These are phyloP conservation scores for Porites divaricata DNA, from an alignment of 92 coral and sea anemone genomes.

Conservation along the genomic window DNA sequence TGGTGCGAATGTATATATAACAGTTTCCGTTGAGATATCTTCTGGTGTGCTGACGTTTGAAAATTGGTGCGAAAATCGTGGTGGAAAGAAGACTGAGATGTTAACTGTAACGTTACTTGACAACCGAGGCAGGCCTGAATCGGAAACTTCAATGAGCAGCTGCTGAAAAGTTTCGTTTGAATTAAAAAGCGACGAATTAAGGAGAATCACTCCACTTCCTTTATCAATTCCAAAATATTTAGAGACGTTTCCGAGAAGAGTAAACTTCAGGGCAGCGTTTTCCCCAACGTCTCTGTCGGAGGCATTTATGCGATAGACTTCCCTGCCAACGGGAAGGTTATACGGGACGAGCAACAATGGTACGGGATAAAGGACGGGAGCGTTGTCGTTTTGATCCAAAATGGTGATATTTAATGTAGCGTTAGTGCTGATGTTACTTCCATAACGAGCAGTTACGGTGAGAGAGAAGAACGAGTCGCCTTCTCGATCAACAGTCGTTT, in stretches of 20 bases:
- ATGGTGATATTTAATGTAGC: constrained; percentile 54
- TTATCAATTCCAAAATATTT: constrained; percentile 20
- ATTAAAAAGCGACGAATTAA: constrained; percentile 41
- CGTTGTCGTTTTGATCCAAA: constrained; percentile 55
- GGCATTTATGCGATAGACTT: constrained; percentile 44
- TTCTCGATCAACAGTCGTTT: constrained; percentile 49
- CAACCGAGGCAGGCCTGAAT: constrained; percentile 43
- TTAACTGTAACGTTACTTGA: constrained; percentile 32
- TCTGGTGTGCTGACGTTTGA: constrained; percentile 37
- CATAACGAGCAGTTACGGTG: constrained; percentile 47
- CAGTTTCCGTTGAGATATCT: constrained; percentile 33
- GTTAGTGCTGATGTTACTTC: constrained; percentile 60
- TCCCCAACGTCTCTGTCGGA: constrained; percentile 48
- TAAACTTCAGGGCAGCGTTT: constrained; percentile 41
- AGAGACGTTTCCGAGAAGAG: constrained; percentile 1
- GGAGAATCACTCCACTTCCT: constrained; percentile 37
- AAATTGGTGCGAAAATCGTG: constrained; percentile 38
- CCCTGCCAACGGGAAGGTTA: constrained; percentile 41
- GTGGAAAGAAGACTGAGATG: constrained; percentile 39
- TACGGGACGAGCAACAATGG: constrained; percentile 30
- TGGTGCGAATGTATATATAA: constrained; percentile 21
- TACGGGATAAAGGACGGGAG: constrained; percentile 28
- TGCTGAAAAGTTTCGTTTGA: constrained; percentile 26
- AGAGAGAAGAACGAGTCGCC: constrained; percentile 19
- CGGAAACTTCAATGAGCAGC: constrained; percentile 44